Percentiles rank a stretch among this genome's conserved stretches.
These are phyloP conservation scores for Drosophila azteca DNA, from an alignment of 1,140 invertebrate genomes.

Conservation along the genomic window DNA sequence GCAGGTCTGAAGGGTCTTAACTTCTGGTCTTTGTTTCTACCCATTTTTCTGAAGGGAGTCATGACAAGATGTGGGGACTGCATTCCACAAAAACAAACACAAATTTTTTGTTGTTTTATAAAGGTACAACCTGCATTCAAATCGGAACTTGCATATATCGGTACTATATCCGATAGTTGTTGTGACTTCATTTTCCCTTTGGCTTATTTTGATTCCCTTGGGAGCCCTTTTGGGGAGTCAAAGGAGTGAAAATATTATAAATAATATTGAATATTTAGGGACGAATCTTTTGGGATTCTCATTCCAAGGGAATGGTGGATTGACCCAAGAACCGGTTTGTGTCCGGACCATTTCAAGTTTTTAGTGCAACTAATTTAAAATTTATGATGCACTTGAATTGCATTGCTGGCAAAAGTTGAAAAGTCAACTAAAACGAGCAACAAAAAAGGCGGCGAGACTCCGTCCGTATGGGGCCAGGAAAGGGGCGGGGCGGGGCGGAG, in stretches of 20 bases:
- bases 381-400: conserved; percentile 73
- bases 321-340: conserved; percentile 2
- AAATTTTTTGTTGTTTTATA: too few species aligned
- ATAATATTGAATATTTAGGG: conserved; percentile 50
- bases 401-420: conserved; percentile 55
- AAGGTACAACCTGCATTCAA: too few species aligned
- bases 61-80: not conserved
- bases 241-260: conserved; percentile 30
- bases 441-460: conserved; percentile 27
- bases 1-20: conserved; percentile 33
- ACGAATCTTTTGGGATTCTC: conserved; percentile 33
- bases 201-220: too few species aligned
- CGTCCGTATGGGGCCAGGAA: not conserved
- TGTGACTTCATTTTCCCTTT: too few species aligned
- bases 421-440: conserved; percentile 33
- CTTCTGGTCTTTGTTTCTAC: conserved; percentile 34
- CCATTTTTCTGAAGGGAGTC: not conserved
- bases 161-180: too few species aligned
- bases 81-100: too few species aligned
- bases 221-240: not conserved
- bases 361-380: conserved; percentile 69
- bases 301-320: not conserved
- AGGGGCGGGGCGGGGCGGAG: conserved; percentile 28
- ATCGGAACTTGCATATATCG: too few species aligned
- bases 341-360: conserved; percentile 49